A percentile compares a stretch with the other conserved stretches of the same genome.
These are phyloP conservation scores for Xiphorhynchus elegans DNA, from an alignment of 2,113 vertebrate species.

Conservation along the genomic window DNA sequence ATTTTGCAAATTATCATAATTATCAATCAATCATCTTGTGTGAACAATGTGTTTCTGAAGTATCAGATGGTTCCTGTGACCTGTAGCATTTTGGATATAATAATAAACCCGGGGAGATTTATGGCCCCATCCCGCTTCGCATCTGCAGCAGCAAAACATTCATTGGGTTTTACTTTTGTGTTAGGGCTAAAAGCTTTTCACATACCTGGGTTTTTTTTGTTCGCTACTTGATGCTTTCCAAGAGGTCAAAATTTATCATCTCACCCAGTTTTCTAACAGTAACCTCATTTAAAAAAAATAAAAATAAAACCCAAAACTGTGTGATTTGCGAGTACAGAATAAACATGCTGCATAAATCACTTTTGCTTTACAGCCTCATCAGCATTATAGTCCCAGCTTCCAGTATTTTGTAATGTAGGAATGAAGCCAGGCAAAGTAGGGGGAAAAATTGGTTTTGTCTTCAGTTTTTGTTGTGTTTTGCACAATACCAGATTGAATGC, in stretches of 20 bases:
- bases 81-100: conserved; percentile 82
- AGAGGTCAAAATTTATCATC: background rate
- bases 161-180: background rate
- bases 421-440: background rate
- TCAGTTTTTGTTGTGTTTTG: conserved; percentile 9
- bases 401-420: background rate
- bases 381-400: background rate
- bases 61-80: conserved; percentile 85
- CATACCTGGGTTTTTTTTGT: background rate
- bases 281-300: background rate
- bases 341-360: background rate
- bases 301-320: too few relatives aligned
- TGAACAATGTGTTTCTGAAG: conserved; percentile 69
- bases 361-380: background rate
- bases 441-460: background rate
- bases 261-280: background rate
- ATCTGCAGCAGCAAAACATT: conserved; percentile 4
- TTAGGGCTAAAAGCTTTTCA: background rate
- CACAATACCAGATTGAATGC: conserved; percentile 68
- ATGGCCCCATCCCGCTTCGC: conserved; percentile 47
- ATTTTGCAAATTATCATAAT: conserved; percentile 96
- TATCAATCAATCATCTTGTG: conserved; percentile 92
- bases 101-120: conserved; percentile 87
- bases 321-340: background rate
- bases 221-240: background rate